Percentiles rank a stretch among this genome's conserved stretches.
Conservation (phyloP, 1,140 invertebrate genomes). For the Hirudo medicinalis region DNA sequence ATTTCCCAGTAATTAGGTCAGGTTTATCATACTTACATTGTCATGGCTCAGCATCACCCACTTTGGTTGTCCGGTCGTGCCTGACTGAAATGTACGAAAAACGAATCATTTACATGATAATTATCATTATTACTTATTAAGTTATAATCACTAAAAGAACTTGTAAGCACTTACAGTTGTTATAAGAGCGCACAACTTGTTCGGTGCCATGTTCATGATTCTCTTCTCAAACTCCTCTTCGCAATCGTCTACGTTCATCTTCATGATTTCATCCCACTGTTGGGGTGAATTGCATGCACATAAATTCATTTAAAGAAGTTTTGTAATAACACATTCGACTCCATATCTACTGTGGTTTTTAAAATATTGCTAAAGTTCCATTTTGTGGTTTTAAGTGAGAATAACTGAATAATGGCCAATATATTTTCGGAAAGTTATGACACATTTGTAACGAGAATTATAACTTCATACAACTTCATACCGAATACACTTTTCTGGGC, state of each 20-base stretch:
- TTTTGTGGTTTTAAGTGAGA: too few relatives aligned
- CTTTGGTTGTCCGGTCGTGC: slow-evolving; percentile 70
- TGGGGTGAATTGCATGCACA: too few relatives aligned
- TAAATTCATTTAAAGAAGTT: too few relatives aligned
- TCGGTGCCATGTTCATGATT: slow-evolving; percentile 56
- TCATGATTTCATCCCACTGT: slow-evolving; percentile 22
- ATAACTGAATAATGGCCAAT: too few relatives aligned
- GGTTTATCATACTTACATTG: slow-evolving; percentile 44
- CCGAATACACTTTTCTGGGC: slow-evolving; percentile 7
- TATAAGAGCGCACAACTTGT: slow-evolving; percentile 72
- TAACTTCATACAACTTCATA: neutral
- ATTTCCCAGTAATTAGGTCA: too few relatives aligned
- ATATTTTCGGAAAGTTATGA: too few relatives aligned
- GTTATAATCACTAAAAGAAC: too few relatives aligned
- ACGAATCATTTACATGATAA: neutral
- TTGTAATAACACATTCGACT: too few relatives aligned
- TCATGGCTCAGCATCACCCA: slow-evolving; percentile 76
- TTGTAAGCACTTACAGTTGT: slow-evolving; percentile 53
- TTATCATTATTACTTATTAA: neutral
- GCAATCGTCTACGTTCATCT: slow-evolving; percentile 59
- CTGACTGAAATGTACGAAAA: slow-evolving; percentile 48
- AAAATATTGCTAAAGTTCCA: too few relatives aligned
- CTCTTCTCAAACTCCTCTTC: slow-evolving; percentile 55
- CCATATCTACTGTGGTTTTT: too few relatives aligned
- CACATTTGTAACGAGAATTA: too few relatives aligned